Evolutionary conservation across 1,140 invertebrate genomes (phyloP).

Genomic region (Aphidius ervi): DNA sequence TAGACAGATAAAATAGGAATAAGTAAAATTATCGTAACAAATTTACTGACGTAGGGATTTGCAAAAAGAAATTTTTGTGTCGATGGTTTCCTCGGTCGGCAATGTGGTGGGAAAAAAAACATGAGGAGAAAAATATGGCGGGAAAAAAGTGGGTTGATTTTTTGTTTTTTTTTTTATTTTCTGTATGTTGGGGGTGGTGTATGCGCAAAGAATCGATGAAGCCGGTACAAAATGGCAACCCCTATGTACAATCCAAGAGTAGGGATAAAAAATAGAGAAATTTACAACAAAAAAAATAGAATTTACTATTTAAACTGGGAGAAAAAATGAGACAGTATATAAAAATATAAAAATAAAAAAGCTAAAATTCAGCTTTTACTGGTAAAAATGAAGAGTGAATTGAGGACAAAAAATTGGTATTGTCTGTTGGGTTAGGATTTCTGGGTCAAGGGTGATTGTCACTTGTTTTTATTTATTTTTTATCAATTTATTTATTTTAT

Average conservation of each 20-base stretch:
- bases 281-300: not conserved
- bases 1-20: constrained; percentile 1
- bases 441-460: constrained; percentile 28
- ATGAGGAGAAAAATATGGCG: not conserved
- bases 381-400: constrained; percentile 19
- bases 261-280: not conserved
- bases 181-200: constrained; percentile 30
- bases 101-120: constrained; percentile 16
- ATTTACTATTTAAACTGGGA: constrained; percentile 9
- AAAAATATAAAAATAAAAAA: constrained; percentile 8
- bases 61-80: no score
- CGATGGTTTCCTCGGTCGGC: constrained; percentile 17
- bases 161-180: no score
- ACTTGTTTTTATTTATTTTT: constrained; percentile 17
- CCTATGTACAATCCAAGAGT: constrained; percentile 2
- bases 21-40: not conserved
- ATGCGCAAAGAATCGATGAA: constrained; percentile 43
- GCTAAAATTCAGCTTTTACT: constrained; percentile 22
- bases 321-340: constrained; percentile 17
- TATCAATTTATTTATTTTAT: constrained; percentile 3
- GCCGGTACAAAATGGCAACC: constrained; percentile 40
- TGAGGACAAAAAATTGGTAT: constrained; percentile 21
- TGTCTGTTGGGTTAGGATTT: constrained; percentile 21
- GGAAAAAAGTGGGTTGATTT: not conserved
- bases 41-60: no score